Percentiles rank a stretch among this genome's conserved stretches.
phyloP scores from a whole-genome alignment of 2,113 vertebrate genomes.

The Labeo rohita region DNA sequence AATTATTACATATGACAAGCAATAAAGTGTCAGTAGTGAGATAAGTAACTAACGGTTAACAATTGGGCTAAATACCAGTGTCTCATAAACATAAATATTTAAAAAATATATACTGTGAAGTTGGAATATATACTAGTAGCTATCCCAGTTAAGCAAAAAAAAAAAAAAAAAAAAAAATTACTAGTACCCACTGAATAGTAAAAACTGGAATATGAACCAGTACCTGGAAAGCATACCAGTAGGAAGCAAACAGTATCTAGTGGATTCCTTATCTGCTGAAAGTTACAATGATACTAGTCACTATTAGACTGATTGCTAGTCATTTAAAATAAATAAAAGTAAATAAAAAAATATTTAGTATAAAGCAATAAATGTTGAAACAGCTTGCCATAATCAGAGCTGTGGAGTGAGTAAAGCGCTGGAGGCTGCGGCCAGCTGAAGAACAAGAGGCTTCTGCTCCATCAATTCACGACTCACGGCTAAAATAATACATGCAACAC shows the following conservation, averaged over 20 bases:
- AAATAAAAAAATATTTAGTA: neutral
- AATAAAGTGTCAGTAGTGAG: neutral
- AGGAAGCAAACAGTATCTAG: neutral
- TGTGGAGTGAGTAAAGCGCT: conserved; percentile 20
- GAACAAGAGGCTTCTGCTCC: neutral
- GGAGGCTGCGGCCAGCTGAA: conserved; percentile 24
- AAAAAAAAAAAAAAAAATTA: neutral
- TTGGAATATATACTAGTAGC: neutral
- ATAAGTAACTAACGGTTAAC: neutral
- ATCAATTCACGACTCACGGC: conserved; percentile 13
- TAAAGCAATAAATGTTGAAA: neutral
- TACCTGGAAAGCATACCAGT: neutral
- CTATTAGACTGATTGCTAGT: neutral
- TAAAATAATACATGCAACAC: neutral
- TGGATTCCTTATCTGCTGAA: neutral
- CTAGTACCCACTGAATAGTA: neutral
- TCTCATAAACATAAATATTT: neutral
- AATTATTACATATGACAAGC: neutral
- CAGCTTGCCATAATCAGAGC: conserved; percentile 23
- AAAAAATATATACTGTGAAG: neutral
- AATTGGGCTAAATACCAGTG: neutral
- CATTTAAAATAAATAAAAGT: neutral
- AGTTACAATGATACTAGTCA: neutral
- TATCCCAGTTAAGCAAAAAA: neutral
- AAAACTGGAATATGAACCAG: neutral